Percentiles rank a stretch among this genome's conserved stretches.
phyloP scores from a whole-genome alignment of 2,888 invertebrate genomes.

The Acleris sparsana region DNA sequence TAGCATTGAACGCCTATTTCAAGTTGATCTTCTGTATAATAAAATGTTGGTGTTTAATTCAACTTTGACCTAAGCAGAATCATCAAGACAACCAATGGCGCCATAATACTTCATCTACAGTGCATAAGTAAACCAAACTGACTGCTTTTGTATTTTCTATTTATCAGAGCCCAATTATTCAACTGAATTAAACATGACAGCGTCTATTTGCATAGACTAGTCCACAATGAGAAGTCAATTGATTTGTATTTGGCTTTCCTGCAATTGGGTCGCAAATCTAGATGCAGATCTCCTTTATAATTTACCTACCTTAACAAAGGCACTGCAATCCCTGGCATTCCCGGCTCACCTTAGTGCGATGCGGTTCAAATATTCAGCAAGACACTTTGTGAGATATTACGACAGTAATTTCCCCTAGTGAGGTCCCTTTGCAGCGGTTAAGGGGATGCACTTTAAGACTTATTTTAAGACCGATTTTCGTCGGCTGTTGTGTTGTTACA shows the following conservation, averaged over 20 bases:
- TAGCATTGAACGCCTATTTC: too few relatives aligned
- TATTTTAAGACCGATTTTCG: neutral
- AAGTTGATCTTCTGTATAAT: too few relatives aligned
- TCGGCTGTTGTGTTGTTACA: too few relatives aligned
- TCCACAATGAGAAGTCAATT: conserved; percentile 7
- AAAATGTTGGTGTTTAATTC: too few relatives aligned
- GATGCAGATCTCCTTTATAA: conserved; percentile 10
- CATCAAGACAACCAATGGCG: too few relatives aligned
- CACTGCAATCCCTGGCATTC: conserved; percentile 3
- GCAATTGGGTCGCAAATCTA: conserved; percentile 16
- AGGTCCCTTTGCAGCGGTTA: conserved; percentile 26
- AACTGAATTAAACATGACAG: conserved; percentile 12
- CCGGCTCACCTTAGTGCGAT: conserved; percentile 18
- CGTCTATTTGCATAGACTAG: conserved; percentile 18
- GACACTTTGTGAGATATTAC: conserved; percentile 30
- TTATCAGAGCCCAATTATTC: neutral
- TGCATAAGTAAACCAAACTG: too few relatives aligned
- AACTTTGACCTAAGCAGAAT: too few relatives aligned
- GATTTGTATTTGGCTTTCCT: conserved; percentile 15
- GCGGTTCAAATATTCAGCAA: conserved; percentile 32
- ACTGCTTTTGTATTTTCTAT: too few relatives aligned
- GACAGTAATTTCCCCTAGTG: conserved; percentile 20
- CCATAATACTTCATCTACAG: too few relatives aligned
- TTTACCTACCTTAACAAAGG: conserved; percentile 17
- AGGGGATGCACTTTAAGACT: conserved; percentile 16